Base-by-base conservation (phyloP, 1,140 invertebrate species). In the Artemia franciscana region DNA sequence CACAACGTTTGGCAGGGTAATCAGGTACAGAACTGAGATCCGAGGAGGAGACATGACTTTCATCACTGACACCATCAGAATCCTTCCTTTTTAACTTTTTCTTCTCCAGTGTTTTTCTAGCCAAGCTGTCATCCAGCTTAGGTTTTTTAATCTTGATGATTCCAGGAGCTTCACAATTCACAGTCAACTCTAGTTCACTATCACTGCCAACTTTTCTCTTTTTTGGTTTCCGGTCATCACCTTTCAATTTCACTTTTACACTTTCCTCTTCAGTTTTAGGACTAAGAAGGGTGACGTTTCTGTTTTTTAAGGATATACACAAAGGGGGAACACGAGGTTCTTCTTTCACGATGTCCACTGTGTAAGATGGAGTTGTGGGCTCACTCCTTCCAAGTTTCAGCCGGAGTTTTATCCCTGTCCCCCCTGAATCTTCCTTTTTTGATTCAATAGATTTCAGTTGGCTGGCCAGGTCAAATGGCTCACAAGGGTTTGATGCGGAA, bases 301-400 rank as follows among this genome's bases (percentile, higher is more conserved):
- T 76, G 5, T 88, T 88, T 65, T 87, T 77, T 58, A 92, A 73
- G 60, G 86, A 88, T 68, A 92, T 91, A 70, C 91, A 88, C 68
- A 92, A 74, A 2, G 88, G 88, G 24, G 89, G 88, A 21, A 92
- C 88, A 63, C 86, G 76, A 1, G 84, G 82, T 68, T 89, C 86
- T 63, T 26, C 58, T 12, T 39, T 56, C 9, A 61, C 24, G 5
- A 57, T 64, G 12, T 26, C 57, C 25, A 27, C 60, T 9, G 63
- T 60, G 5, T 39, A 26, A 5, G 58, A 24, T 0, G 83, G 77
- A 60, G 79, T 80, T 1, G 84, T 78, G 1, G 84, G 84, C 69
- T 88, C 86, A 23, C 79, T 82, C 69, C 86, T 86, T 66, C 88
- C 86, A 56, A 91, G 71, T 67, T 91, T 90, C 4, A 91, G 72